Conservation (phyloP, 2,113 vertebrate species). For the Sminthopsis crassicaudata region DNA sequence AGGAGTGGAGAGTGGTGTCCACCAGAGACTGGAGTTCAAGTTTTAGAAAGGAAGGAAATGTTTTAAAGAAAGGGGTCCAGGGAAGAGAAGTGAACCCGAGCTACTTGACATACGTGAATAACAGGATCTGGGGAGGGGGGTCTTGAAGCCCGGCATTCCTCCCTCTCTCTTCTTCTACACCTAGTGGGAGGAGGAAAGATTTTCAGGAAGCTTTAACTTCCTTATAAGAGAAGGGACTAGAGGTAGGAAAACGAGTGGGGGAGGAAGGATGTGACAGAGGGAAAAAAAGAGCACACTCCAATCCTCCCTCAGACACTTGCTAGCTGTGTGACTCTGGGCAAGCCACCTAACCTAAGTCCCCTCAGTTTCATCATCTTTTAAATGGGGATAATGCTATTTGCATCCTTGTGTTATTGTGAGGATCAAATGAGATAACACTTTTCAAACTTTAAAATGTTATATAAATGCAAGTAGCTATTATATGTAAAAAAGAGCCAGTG, state of each 20-base stretch:
- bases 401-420: background rate
- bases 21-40: background rate
- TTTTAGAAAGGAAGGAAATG: slow-evolving; percentile 34
- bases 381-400: background rate
- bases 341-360: background rate
- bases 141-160: background rate
- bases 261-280: rapidly evolving
- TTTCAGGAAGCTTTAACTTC: slow-evolving; percentile 62
- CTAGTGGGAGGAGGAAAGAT: slow-evolving; percentile 22
- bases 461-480: background rate
- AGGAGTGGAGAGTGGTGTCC: background rate
- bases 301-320: background rate
- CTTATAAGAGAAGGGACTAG: background rate
- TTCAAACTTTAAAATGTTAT: background rate
- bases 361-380: background rate
- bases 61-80: background rate
- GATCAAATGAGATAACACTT: background rate
- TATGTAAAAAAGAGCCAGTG: rapidly evolving
- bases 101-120: background rate
- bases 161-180: slow-evolving; percentile 20
- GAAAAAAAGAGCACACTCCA: background rate
- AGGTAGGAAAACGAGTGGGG: background rate
- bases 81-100: slow-evolving; percentile 46
- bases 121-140: too few species aligned
- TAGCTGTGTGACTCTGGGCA: background rate